Evolutionary conservation across 2,113 vertebrate genomes (phyloP).

Genomic region (Anarrhichthys ocellatus): DNA sequence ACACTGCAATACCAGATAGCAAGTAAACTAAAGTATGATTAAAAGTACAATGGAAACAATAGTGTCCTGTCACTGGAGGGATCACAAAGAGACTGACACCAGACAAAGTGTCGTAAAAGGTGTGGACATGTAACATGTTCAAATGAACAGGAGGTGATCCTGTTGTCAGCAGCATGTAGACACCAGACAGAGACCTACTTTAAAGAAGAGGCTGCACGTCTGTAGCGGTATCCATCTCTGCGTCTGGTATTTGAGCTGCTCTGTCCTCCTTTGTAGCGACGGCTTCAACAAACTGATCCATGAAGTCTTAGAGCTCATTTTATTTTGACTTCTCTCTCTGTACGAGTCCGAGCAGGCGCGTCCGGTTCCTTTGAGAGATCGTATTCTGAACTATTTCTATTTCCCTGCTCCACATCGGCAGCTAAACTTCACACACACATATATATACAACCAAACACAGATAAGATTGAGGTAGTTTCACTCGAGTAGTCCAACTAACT

Average conservation of each 20-base stretch:
- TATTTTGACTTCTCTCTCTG: conserved; percentile 4
- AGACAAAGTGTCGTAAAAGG: not conserved
- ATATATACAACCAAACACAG: conserved; percentile 17
- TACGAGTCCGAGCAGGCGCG: not conserved
- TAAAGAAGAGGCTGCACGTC: conserved; percentile 69
- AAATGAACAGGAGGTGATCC: conserved; percentile 37
- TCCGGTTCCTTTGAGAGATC: not conserved
- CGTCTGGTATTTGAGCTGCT: conserved; percentile 59
- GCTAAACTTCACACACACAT: conserved; percentile 16
- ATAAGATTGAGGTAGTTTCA: conserved; percentile 46
- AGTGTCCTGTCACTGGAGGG: not conserved
- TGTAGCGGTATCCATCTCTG: conserved; percentile 82
- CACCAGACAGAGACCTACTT: conserved; percentile 69
- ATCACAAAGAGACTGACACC: not conserved
- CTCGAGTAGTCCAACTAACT: conserved; percentile 26
- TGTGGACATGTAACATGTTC: not conserved
- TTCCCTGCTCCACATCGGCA: conserved; percentile 13
- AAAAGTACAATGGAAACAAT: not conserved
- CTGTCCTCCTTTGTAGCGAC: conserved; percentile 55
- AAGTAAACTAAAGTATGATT: not conserved
- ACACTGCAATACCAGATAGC: not conserved
- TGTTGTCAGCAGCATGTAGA: not conserved
- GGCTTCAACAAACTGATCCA: conserved; percentile 63
- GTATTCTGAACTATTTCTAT: not conserved
- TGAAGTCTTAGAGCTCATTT: conserved; percentile 67